Percentiles rank a stretch among this genome's conserved stretches.
Conservation (phyloP, 2,888 invertebrate species). For the Synergus japonicus region DNA sequence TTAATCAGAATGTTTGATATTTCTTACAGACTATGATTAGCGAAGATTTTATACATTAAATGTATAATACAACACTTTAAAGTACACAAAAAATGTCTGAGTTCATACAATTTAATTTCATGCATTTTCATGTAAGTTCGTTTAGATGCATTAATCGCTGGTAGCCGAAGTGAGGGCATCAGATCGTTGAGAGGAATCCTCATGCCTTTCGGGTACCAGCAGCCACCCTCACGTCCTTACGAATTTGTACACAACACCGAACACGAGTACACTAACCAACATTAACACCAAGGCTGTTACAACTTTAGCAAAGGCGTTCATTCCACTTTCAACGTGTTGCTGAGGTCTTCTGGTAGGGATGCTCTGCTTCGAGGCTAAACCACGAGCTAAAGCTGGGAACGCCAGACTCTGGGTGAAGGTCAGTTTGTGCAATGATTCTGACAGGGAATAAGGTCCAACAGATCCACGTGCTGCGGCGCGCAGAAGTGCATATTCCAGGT, state of each 20-base stretch:
- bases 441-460: conserved; percentile 85
- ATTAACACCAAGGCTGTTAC: conserved; percentile 85
- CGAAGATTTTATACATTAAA: neutral
- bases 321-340: conserved; percentile 82
- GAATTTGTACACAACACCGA: conserved; percentile 86
- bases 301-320: conserved; percentile 86
- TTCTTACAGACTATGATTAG: neutral
- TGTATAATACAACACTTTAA: conserved; percentile 5
- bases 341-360: conserved; percentile 80
- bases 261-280: conserved; percentile 85
- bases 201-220: conserved; percentile 80
- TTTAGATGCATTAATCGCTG: conserved; percentile 51
- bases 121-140: conserved; percentile 41
- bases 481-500: conserved; percentile 84
- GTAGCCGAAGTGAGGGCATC: conserved; percentile 55
- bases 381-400: conserved; percentile 85
- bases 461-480: conserved; percentile 85
- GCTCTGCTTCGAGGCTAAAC: conserved; percentile 82
- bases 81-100: neutral
- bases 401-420: conserved; percentile 87
- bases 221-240: conserved; percentile 88
- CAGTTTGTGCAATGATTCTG: conserved; percentile 85
- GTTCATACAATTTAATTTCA: conserved; percentile 5
- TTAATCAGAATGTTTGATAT: neutral
- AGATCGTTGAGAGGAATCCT: conserved; percentile 52